These are phyloP conservation scores for Serripes groenlandicus DNA, from an alignment of 2,888 invertebrate genomes.

Conservation along the genomic window DNA sequence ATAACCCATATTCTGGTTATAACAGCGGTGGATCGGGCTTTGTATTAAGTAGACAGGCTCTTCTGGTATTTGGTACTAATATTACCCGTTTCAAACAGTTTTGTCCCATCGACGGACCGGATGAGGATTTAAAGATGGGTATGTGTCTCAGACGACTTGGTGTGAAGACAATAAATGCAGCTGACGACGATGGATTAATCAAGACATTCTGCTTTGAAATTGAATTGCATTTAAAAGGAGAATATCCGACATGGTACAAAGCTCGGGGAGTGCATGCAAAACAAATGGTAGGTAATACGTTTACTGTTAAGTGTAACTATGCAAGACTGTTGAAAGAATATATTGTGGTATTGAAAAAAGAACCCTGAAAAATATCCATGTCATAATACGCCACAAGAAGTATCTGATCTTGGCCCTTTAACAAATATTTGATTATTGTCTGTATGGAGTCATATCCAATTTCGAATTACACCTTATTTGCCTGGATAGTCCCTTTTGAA, in stretches of 20 bases:
- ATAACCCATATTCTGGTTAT: constrained; percentile 83
- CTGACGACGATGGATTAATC: constrained; percentile 77
- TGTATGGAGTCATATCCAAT: no score
- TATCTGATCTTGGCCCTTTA: no score
- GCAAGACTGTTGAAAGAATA: background rate
- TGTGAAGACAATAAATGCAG: constrained; percentile 75
- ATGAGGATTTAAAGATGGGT: constrained; percentile 83
- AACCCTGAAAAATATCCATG: no score
- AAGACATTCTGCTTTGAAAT: constrained; percentile 84
- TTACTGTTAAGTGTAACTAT: no score
- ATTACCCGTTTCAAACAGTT: constrained; percentile 55
- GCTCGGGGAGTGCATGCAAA: constrained; percentile 72
- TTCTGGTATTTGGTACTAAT: constrained; percentile 89
- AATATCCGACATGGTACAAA: constrained; percentile 80
- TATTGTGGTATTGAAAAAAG: no score
- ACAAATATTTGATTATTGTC: no score
- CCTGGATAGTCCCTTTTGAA: no score
- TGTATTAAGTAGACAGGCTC: constrained; percentile 94
- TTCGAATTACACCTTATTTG: no score
- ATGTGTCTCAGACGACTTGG: constrained; percentile 81
- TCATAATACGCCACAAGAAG: no score
- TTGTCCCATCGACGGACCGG: constrained; percentile 72
- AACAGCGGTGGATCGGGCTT: constrained; percentile 91
- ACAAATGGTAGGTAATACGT: constrained; percentile 18
- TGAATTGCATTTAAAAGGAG: constrained; percentile 75